A percentile compares a stretch with the other conserved stretches of the same genome.
Conservation (phyloP, 2,888 invertebrate species). For the Dynastes maya region DNA sequence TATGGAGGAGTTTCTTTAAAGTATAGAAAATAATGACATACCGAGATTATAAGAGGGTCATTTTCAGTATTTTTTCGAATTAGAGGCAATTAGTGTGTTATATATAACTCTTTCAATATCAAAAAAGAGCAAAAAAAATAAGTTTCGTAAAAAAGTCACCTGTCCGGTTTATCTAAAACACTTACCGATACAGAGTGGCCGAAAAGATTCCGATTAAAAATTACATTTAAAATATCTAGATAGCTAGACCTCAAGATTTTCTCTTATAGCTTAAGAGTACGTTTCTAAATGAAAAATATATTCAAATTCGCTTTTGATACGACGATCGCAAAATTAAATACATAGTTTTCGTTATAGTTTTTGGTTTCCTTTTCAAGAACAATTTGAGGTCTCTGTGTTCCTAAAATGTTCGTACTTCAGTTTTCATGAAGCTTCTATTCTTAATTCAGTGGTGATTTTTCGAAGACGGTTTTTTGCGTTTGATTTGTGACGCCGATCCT, state of each 20-base stretch:
- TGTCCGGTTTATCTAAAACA: slow-evolving; percentile 56
- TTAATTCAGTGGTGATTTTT: slow-evolving; percentile 46
- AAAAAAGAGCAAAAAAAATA: slow-evolving; percentile 29
- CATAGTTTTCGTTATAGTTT: slow-evolving; percentile 21
- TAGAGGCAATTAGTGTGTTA: slow-evolving; percentile 18
- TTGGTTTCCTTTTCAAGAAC: slow-evolving; percentile 30
- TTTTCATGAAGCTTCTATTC: slow-evolving; percentile 4
- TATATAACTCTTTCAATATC: slow-evolving; percentile 40
- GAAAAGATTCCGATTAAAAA: slow-evolving; percentile 42
- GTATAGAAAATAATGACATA: slow-evolving; percentile 32
- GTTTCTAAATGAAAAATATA: slow-evolving; percentile 36
- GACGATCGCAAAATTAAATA: slow-evolving; percentile 23
- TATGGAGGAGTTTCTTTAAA: slow-evolving; percentile 25
- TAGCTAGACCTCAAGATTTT: slow-evolving; percentile 44
- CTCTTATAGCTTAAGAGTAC: slow-evolving; percentile 27
- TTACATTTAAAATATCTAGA: slow-evolving; percentile 48
- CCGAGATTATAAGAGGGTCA: slow-evolving; percentile 17
- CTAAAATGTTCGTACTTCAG: slow-evolving; percentile 22
- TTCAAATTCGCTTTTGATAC: slow-evolving; percentile 28
- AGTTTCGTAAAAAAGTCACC: slow-evolving; percentile 45
- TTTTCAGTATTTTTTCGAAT: slow-evolving; percentile 37
- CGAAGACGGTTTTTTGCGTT: slow-evolving; percentile 49
- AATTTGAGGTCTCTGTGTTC: slow-evolving; percentile 20
- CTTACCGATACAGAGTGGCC: slow-evolving; percentile 54
- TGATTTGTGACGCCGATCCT: slow-evolving; percentile 54